Evolutionary conservation across 2,888 invertebrate genomes (phyloP).

Genomic region (Cremastinae sp.): DNA sequence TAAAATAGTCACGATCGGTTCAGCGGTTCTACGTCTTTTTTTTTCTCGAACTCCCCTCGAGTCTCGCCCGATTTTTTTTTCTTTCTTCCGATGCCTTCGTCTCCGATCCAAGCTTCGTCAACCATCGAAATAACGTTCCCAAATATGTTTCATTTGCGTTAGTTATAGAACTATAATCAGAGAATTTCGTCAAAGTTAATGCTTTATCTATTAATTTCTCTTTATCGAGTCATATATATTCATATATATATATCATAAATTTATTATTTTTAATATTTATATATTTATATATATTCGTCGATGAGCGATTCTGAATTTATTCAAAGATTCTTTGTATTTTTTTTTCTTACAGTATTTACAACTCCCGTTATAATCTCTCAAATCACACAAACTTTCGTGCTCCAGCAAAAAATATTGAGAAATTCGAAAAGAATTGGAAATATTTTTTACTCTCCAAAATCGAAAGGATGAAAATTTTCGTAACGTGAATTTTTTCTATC

Average conservation of each 20-base stretch:
- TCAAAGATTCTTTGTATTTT: conserved; percentile 44
- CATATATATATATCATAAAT: no score
- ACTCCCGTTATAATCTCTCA: conserved; percentile 38
- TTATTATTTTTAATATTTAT: conserved; percentile 44
- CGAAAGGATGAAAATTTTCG: conserved; percentile 10
- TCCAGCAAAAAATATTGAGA: not conserved
- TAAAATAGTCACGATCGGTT: conserved; percentile 49
- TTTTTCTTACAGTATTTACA: conserved; percentile 66
- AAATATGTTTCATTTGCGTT: conserved; percentile 58
- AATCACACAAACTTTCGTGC: conserved; percentile 42
- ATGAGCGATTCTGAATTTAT: conserved; percentile 43
- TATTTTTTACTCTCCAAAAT: conserved; percentile 19
- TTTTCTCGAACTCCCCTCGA: conserved; percentile 39
- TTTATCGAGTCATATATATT: conserved; percentile 45
- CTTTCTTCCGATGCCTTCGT: not conserved
- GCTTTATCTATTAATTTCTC: conserved; percentile 44
- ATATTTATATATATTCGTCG: conserved; percentile 58
- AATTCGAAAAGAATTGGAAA: not conserved
- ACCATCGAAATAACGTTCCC: conserved; percentile 47
- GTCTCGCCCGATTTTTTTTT: conserved; percentile 48
- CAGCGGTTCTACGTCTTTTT: conserved; percentile 42
- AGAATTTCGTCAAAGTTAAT: conserved; percentile 49
- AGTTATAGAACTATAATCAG: conserved; percentile 52
- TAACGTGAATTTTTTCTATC: conserved; percentile 5
- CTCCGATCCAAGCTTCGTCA: not conserved